Evolutionary conservation across 1,140 invertebrate genomes (phyloP).

Genomic region (Ceratoteleas bidentatus): DNA sequence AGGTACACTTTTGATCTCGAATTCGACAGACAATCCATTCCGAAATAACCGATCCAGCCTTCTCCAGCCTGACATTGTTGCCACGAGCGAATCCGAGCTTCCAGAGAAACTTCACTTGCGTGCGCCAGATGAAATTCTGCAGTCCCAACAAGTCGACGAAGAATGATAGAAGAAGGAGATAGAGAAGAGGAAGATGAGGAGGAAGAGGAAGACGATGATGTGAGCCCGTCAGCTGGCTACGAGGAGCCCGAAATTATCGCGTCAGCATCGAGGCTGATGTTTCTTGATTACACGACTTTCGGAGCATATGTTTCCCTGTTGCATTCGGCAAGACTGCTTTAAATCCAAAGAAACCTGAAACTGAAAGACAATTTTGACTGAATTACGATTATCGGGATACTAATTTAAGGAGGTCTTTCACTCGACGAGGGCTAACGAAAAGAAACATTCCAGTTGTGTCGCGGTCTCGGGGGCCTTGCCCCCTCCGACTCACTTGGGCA

Average conservation of each 20-base stretch:
- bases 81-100: constrained; percentile 24
- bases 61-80: neutral
- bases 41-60: neutral
- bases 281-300: constrained; percentile 47
- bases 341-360: constrained; percentile 78
- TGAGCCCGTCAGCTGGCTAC: constrained; percentile 24
- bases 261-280: constrained; percentile 44
- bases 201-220: constrained; percentile 10
- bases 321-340: constrained; percentile 76
- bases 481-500: neutral
- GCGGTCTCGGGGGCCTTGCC: constrained; percentile 12
- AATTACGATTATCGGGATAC: constrained; percentile 54
- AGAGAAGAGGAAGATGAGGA: constrained; percentile 9
- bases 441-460: constrained; percentile 61
- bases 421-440: constrained; percentile 23
- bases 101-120: constrained; percentile 24
- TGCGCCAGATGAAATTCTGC: constrained; percentile 14
- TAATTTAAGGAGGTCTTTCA: constrained; percentile 54
- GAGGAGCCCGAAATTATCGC: constrained; percentile 47
- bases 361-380: constrained; percentile 68
- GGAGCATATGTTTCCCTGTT: constrained; percentile 25
- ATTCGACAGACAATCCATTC: too few species aligned
- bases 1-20: too few species aligned
- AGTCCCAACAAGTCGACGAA: constrained; percentile 4
- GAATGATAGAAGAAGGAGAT: constrained; percentile 3